Conservation (phyloP, 2,888 invertebrate genomes). For the Campaea margaritaria region DNA sequence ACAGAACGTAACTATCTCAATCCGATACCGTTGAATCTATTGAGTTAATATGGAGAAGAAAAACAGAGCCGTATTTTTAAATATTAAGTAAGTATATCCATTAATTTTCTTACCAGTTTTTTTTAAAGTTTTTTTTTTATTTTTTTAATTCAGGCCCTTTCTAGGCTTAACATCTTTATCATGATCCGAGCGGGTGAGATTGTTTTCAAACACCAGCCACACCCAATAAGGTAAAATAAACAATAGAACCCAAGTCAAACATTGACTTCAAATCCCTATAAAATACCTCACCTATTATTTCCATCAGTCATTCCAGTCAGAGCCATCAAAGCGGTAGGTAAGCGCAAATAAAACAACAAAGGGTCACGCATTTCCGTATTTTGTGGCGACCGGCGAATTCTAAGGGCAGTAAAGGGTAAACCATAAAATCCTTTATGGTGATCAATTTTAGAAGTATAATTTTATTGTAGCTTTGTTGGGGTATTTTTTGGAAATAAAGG, state of each 20-base stretch:
- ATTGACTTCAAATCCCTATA: not conserved
- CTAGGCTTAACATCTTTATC: no score
- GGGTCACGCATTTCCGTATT: conserved; percentile 23
- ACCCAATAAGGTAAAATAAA: not conserved
- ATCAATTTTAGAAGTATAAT: conserved; percentile 28
- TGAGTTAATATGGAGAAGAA: no score
- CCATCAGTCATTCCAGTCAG: conserved; percentile 12
- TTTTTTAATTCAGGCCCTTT: no score
- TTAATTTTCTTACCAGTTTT: no score
- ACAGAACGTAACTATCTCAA: no score
- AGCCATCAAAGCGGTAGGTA: conserved; percentile 7
- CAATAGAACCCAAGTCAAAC: not conserved
- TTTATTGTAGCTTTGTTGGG: conserved; percentile 17
- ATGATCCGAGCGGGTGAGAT: no score
- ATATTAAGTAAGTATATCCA: no score
- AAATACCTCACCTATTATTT: not conserved
- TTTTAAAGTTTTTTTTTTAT: no score
- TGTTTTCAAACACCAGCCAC: no score
- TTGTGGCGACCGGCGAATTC: conserved; percentile 2
- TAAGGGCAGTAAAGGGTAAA: conserved; percentile 20
- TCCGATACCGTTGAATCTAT: no score
- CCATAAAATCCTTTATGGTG: conserved; percentile 29
- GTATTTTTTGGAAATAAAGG: conserved; percentile 16
- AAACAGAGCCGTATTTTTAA: no score
- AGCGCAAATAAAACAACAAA: conserved; percentile 28